Evolutionary conservation across 2,113 vertebrate genomes (phyloP).

Genomic region (Pseudopipra pipra): DNA sequence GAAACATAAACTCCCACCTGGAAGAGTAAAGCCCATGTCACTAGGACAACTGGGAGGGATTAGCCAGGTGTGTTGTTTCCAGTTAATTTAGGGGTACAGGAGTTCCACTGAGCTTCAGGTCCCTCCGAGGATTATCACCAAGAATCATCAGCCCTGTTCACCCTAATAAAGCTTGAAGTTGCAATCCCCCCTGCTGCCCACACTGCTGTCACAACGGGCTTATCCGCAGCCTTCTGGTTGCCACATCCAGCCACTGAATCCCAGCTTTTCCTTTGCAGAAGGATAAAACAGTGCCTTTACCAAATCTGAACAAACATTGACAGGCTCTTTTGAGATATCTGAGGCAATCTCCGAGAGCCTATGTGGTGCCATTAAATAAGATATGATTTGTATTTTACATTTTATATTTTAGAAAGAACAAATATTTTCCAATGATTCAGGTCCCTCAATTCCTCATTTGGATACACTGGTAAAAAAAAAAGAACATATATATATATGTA

Average conservation of each 20-base stretch:
- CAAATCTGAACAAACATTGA: background rate
- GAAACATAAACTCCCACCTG: background rate
- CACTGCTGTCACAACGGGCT: background rate
- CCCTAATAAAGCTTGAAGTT: background rate
- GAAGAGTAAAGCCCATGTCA: background rate
- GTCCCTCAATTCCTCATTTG: background rate
- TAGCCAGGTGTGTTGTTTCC: background rate
- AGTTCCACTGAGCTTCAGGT: background rate
- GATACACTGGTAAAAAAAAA: background rate
- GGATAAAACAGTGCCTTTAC: background rate
- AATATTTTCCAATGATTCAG: background rate
- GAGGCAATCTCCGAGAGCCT: background rate
- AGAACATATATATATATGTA: background rate
- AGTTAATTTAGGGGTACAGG: background rate
- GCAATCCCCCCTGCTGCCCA: background rate
- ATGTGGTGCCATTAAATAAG: background rate
- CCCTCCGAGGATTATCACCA: background rate
- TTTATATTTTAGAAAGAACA: background rate
- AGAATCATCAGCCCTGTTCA: fast-evolving
- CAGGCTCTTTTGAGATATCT: background rate
- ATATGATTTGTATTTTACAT: background rate
- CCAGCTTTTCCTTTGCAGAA: background rate
- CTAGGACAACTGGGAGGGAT: background rate
- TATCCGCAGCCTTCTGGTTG: background rate
- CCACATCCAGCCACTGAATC: background rate